These are phyloP conservation scores for Volucella bombylans DNA, from an alignment of 2,888 invertebrate genomes.

Conservation along the genomic window DNA sequence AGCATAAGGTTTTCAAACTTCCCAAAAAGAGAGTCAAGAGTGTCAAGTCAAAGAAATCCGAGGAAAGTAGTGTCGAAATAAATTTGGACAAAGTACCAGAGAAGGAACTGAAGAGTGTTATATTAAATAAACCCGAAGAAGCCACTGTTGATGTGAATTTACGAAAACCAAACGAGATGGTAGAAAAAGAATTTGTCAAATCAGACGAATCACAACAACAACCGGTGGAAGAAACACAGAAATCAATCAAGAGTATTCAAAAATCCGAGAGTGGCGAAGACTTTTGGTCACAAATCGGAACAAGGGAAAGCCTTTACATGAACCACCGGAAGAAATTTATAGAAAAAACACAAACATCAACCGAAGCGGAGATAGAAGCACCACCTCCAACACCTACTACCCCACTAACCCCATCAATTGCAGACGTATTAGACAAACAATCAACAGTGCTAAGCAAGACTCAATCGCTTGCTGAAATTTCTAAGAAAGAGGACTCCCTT, in stretches of 20 bases:
- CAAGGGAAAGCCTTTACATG: conserved; percentile 86
- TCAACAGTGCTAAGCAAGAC: background rate
- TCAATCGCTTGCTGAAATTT: background rate
- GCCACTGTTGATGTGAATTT: too few relatives aligned
- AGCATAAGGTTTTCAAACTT: conserved; percentile 80
- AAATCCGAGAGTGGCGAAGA: conserved; percentile 49
- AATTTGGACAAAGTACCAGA: background rate
- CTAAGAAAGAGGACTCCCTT: background rate
- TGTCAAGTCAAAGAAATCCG: conserved; percentile 65
- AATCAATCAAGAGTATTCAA: conserved; percentile 76
- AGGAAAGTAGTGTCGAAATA: conserved; percentile 17
- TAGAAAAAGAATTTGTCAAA: conserved; percentile 9
- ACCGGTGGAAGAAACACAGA: conserved; percentile 76
- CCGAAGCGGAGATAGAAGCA: conserved; percentile 11
- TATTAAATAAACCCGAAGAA: too few relatives aligned
- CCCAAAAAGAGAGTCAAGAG: conserved; percentile 80
- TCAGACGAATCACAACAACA: conserved; percentile 51
- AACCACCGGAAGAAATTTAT: conserved; percentile 75
- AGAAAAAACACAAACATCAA: conserved; percentile 46
- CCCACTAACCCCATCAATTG: background rate
- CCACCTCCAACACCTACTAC: background rate
- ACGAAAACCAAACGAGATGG: background rate
- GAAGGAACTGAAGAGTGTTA: background rate
- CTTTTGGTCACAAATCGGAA: conserved; percentile 83
- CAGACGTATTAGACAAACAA: background rate